Evolutionary conservation across 1,140 invertebrate species (phyloP).

Genomic region (Brachionus koreanus): DNA sequence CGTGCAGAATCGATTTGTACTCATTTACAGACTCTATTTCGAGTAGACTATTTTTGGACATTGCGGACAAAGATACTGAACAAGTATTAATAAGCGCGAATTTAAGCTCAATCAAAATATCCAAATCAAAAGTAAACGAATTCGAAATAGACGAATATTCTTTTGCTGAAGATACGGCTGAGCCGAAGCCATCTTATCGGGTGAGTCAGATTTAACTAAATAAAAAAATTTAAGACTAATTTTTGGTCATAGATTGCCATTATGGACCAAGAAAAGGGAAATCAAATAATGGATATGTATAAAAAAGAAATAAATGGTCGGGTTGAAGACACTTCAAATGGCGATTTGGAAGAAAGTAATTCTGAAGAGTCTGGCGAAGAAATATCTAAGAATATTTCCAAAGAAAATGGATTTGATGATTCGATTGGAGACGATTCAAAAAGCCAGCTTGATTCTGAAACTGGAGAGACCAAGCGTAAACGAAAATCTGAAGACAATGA

Average conservation of each 20-base stretch:
- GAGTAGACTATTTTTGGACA: not conserved
- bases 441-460: not conserved
- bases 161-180: not conserved
- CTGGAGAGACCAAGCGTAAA: not conserved
- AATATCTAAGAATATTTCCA: not conserved
- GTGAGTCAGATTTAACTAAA: not conserved
- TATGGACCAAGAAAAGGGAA: not conserved
- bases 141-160: constrained; percentile 27
- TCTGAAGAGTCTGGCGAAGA: not conserved
- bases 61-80: not conserved
- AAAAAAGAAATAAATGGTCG: not conserved
- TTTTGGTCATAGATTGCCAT: not conserved
- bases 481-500: not conserved
- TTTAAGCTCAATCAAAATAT: not conserved
- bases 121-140: not conserved
- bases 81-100: not conserved
- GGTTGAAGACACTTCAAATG: not conserved
- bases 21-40: not conserved
- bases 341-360: not conserved
- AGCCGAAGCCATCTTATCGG: not conserved
- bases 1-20: not conserved
- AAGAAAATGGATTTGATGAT: not conserved
- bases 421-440: not conserved
- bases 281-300: not conserved
- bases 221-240: not conserved